Base-by-base conservation (phyloP, 2,797 vertebrate genomes). In the Podarcis siculus region DNA sequence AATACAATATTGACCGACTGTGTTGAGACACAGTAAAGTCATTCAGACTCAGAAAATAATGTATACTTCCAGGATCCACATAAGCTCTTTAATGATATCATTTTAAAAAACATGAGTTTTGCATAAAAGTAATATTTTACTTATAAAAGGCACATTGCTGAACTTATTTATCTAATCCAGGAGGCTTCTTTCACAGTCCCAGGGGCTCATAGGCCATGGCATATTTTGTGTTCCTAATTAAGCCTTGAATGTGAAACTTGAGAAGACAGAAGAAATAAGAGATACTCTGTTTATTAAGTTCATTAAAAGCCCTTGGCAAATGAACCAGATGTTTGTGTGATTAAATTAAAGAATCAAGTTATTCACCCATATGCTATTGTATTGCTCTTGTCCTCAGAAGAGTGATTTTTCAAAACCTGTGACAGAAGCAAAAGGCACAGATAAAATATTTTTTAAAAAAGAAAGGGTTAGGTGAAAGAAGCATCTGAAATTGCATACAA, bases 221-320 rank as follows among this genome's bases (percentile, higher is more conserved):
- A 82, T 81, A 86, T 77, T 82, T 90, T 77, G 89, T 90, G 67
- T 87, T 93, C 89, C 78, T 32, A 90, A 92, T 73, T 21, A 89
- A 87, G 80, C 69, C 69, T 85, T 42, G 78, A 73, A 80, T 86
- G 76, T 69, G 80, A 78, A 80, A 85, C 85, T 71, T 69, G 25
- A 85, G 79, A 61, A 90, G 4, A 25, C 3, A 0, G 66, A 87
- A 89, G 71, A 90, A 92, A 10, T 73, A 82, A 69, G 1, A 27
- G 64, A 71, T 55, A 66, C 35, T 25, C 79, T 75, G 37, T 39
- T 89, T 75, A 79, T 86, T 86, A 83, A 89, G 83, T 92, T 90
- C 86, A 71, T 8, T 85, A 80, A 83, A 69, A 78, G 77, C 85
- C 82, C 7, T 84, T 93, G 66, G 67, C 76, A 93, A 91, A 72